These are phyloP conservation scores for Caenorhabditis sulstoni DNA, from an alignment of 2,888 invertebrate species.

Conservation along the genomic window DNA sequence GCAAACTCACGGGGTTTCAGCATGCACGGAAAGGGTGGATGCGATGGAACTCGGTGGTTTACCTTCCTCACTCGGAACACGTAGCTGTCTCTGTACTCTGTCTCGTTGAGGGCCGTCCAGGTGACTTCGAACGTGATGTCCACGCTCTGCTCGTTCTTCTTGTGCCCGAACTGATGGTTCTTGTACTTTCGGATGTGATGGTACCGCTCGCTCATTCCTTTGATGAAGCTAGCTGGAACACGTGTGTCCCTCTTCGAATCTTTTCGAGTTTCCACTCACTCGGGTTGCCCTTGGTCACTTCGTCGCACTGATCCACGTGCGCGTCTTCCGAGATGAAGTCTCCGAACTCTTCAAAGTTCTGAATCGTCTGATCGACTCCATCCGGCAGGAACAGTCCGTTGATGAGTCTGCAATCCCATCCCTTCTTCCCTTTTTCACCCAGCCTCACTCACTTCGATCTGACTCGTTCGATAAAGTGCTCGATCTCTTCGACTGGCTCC, in stretches of 20 bases:
- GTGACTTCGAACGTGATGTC: constrained; percentile 13
- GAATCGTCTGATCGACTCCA: neutral
- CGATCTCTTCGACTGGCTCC: constrained; percentile 25
- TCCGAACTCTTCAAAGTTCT: constrained; percentile 30
- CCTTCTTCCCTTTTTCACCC: neutral
- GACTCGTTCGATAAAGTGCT: constrained; percentile 23
- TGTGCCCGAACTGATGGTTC: constrained; percentile 3
- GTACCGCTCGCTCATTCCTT: constrained; percentile 12
- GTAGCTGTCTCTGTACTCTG: constrained; percentile 6
- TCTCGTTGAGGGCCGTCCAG: constrained; percentile 14
- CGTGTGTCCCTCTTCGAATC: neutral
- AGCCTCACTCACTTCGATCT: constrained; percentile 5
- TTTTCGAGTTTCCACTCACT: neutral
- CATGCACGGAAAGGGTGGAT: neutral
- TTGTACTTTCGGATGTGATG: constrained; percentile 10
- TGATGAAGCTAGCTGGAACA: constrained; percentile 25
- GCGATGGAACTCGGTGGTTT: neutral
- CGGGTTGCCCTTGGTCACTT: neutral
- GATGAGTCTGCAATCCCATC: constrained; percentile 2
- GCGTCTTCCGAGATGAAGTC: constrained; percentile 17
- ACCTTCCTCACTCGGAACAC: constrained; percentile 23
- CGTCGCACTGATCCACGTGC: constrained; percentile 17
- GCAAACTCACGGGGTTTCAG: neutral
- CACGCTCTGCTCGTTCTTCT: neutral
- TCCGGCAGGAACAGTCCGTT: constrained; percentile 24